These are phyloP conservation scores for Stictocephala bisonia DNA, from an alignment of 2,888 invertebrate species.

Conservation along the genomic window DNA sequence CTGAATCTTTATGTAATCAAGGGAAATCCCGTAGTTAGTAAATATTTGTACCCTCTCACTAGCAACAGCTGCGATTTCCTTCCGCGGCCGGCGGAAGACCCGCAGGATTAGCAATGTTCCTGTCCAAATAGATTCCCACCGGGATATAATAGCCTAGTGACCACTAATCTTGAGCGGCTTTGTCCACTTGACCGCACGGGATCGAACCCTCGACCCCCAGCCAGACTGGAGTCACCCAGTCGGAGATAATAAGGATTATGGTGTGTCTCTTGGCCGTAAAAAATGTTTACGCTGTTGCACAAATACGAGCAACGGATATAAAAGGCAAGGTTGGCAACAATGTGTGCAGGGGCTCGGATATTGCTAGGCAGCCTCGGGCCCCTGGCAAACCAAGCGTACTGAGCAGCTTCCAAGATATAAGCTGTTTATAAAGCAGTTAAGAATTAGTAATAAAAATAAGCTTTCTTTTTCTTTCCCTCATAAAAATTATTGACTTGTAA, in stretches of 20 bases:
- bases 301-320: constrained; percentile 28
- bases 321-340: constrained; percentile 22
- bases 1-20: too few relatives aligned
- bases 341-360: not conserved
- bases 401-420: too few relatives aligned
- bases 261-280: not conserved
- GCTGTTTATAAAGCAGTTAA: too few relatives aligned
- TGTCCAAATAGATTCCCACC: constrained; percentile 40
- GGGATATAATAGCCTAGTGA: too few relatives aligned
- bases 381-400: too few relatives aligned
- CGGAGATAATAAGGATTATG: constrained; percentile 7
- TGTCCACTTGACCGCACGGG: constrained; percentile 23
- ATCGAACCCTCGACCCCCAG: not conserved
- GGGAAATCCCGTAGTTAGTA: too few relatives aligned
- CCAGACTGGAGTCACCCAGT: too few relatives aligned
- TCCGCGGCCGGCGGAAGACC: not conserved
- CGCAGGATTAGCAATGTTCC: constrained; percentile 30
- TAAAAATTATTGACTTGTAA: too few relatives aligned
- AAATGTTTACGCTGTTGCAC: constrained; percentile 35
- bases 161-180: not conserved
- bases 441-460: too few relatives aligned
- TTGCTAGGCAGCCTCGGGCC: too few relatives aligned
- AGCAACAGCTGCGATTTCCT: not conserved
- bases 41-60: too few relatives aligned
- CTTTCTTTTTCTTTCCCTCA: too few relatives aligned